A percentile compares a stretch with the other conserved stretches of the same genome.
These are phyloP conservation scores for Chloropsis cyanopogon DNA, from an alignment of 2,113 vertebrate species.

Conservation along the genomic window DNA sequence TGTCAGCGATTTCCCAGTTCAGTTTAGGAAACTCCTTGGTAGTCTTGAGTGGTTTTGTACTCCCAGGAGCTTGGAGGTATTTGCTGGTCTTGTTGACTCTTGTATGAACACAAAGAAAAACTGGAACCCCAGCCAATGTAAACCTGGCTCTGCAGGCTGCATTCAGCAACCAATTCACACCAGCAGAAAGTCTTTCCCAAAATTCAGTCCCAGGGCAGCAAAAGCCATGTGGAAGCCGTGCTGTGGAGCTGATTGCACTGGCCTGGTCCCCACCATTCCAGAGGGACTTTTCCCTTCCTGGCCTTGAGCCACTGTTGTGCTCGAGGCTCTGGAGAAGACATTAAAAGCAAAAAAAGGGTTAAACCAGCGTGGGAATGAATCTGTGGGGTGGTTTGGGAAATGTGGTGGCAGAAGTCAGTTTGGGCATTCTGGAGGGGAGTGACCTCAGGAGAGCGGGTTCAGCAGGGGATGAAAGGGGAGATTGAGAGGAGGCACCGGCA, in stretches of 20 bases:
- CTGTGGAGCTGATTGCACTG: background rate
- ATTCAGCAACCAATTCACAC: background rate
- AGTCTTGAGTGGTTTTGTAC: background rate
- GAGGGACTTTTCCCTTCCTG: constrained; percentile 20
- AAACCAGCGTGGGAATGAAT: constrained; percentile 25
- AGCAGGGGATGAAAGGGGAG: background rate
- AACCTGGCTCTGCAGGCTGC: constrained; percentile 30
- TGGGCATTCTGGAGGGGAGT: background rate
- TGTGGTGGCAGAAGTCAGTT: background rate
- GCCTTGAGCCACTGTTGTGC: constrained; percentile 46
- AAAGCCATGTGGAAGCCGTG: background rate
- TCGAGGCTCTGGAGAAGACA: constrained; percentile 10
- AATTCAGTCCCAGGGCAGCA: background rate
- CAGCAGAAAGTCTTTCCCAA: background rate
- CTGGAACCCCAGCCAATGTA: constrained; percentile 37
- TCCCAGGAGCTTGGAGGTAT: background rate
- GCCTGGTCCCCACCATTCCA: background rate
- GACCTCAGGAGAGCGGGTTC: background rate
- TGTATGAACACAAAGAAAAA: constrained; percentile 14
- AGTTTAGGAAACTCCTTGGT: background rate
- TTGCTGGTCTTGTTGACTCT: constrained; percentile 50
- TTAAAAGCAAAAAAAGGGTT: constrained; percentile 34
- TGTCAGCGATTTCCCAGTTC: background rate
- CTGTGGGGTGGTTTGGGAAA: background rate
- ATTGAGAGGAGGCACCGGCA: background rate